A percentile compares a stretch with the other conserved stretches of the same genome.
Evolutionary conservation across 2,797 vertebrate genomes (phyloP).

Genomic region (Cephalopachus bancanus): DNA sequence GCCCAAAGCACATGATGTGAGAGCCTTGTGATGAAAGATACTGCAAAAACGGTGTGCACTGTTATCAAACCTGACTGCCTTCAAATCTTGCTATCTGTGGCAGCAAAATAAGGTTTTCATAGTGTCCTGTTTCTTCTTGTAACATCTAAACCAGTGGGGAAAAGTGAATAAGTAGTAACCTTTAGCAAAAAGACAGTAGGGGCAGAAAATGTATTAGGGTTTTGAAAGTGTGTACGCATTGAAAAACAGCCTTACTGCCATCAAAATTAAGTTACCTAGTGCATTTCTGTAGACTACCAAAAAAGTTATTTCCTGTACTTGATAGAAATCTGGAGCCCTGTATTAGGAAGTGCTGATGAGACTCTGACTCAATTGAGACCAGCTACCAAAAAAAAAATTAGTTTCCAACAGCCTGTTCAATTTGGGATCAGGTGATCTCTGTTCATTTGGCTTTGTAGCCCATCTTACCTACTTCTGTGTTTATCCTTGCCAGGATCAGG

Average conservation of each 20-base stretch:
- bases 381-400: neutral
- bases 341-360: neutral
- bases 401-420: neutral
- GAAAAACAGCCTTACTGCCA: neutral
- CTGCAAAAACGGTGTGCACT: neutral
- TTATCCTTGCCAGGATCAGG: neutral
- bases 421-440: neutral
- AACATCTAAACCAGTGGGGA: conserved; percentile 22
- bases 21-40: neutral
- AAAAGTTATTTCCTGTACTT: neutral
- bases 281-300: neutral
- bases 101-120: neutral
- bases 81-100: neutral
- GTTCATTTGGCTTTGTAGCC: neutral
- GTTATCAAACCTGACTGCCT: neutral
- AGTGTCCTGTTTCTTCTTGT: neutral
- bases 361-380: neutral
- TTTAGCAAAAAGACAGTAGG: conserved; percentile 14
- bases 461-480: too few species aligned
- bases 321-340: neutral
- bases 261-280: conserved; percentile 1
- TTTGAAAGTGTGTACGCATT: conserved; percentile 1
- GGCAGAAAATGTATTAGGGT: conserved; percentile 3
- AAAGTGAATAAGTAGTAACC: conserved; percentile 61
- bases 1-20: neutral